Percentiles rank a stretch among this genome's conserved stretches.
phyloP scores from a whole-genome alignment of 2,888 invertebrate species.

The Alcis repandata region DNA sequence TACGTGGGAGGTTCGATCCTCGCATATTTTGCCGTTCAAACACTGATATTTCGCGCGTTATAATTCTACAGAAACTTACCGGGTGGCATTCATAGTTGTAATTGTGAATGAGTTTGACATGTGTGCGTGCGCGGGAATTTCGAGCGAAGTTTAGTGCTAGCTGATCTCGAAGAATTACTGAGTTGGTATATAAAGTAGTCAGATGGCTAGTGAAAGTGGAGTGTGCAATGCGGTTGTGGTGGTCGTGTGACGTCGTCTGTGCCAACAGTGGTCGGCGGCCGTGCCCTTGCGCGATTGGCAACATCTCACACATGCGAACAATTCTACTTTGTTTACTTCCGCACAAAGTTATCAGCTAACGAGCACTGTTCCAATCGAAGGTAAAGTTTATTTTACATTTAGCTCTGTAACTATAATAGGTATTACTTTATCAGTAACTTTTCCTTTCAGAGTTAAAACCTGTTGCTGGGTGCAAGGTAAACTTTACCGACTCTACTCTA shows the following conservation, averaged over 20 bases:
- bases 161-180: conserved; percentile 48
- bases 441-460: neutral
- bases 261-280: conserved; percentile 57
- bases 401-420: neutral
- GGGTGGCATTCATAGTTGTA: conserved; percentile 46
- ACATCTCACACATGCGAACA: conserved; percentile 67
- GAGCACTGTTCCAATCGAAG: conserved; percentile 36
- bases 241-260: conserved; percentile 62
- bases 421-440: conserved; percentile 1
- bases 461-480: conserved; percentile 1
- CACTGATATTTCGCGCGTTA: conserved; percentile 52
- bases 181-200: conserved; percentile 46
- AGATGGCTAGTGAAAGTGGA: conserved; percentile 71
- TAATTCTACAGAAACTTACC: conserved; percentile 47
- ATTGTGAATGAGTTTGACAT: conserved; percentile 72
- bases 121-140: conserved; percentile 74
- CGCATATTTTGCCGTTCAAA: conserved; percentile 23
- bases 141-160: conserved; percentile 50
- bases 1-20: conserved; percentile 23
- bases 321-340: conserved; percentile 66
- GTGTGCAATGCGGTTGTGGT: conserved; percentile 67
- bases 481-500: neutral
- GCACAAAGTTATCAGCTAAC: conserved; percentile 47
- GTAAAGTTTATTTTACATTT: conserved; percentile 33
- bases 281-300: conserved; percentile 76